A percentile compares a stretch with the other conserved stretches of the same genome.
Conservation (phyloP, 1,140 invertebrate species). For the Drosophila parvula region DNA sequence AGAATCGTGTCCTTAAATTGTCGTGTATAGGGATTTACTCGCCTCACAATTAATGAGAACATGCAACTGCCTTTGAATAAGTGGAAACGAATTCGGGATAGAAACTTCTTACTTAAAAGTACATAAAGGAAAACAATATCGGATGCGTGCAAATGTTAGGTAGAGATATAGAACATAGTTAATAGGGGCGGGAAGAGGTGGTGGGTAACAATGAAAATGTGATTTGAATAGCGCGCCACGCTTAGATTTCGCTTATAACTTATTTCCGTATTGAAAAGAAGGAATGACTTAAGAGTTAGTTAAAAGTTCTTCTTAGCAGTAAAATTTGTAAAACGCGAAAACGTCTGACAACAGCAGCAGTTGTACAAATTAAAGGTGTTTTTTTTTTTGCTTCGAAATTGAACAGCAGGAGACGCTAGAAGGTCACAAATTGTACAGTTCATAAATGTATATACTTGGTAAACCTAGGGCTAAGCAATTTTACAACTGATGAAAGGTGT, state of each 20-base stretch:
- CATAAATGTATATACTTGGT: constrained; percentile 35
- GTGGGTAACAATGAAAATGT: constrained; percentile 43
- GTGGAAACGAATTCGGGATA: constrained; percentile 3
- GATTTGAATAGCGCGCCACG: constrained; percentile 21
- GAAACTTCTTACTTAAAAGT: constrained; percentile 35
- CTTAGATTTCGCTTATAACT: constrained; percentile 61
- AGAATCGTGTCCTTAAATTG: constrained; percentile 43
- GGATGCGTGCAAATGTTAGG: neutral
- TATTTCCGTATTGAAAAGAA: constrained; percentile 64
- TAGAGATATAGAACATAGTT: neutral
- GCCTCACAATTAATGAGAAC: constrained; percentile 42
- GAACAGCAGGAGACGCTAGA: constrained; percentile 45
- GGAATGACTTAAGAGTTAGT: constrained; percentile 82
- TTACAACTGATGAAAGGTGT: constrained; percentile 53
- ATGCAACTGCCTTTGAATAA: constrained; percentile 38
- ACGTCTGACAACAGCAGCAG: constrained; percentile 38
- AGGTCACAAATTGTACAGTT: constrained; percentile 43
- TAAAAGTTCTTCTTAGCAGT: constrained; percentile 77
- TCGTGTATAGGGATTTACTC: constrained; percentile 28
- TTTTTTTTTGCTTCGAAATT: constrained; percentile 40
- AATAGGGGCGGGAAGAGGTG: constrained; percentile 1
- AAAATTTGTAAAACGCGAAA: constrained; percentile 55
- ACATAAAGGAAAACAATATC: constrained; percentile 37
- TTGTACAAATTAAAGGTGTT: constrained; percentile 14
- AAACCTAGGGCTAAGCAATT: constrained; percentile 69